Conservation (phyloP, 2,113 vertebrate species). For the Campylomormyrus tamandua region DNA sequence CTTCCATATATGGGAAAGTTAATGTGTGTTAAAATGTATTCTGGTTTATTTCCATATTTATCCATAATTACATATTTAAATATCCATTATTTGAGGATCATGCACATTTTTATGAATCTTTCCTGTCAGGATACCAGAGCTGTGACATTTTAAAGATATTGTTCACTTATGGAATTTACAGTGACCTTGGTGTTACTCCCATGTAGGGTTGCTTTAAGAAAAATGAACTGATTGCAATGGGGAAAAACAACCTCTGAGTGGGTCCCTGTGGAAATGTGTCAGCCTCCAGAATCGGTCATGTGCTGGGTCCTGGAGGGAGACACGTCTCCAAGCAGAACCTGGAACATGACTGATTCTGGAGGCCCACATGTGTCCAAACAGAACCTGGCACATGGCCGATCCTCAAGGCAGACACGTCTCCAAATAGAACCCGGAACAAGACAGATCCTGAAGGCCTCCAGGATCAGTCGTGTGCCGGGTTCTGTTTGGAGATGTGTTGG, state of each 20-base stretch:
- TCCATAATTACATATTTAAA: not conserved
- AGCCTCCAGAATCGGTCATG: not conserved
- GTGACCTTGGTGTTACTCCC: not conserved
- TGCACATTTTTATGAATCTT: not conserved
- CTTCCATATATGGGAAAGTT: not conserved
- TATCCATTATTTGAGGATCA: not conserved
- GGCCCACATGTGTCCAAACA: no score
- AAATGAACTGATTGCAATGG: not conserved
- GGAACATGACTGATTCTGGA: no score
- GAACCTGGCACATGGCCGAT: no score
- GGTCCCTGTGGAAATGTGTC: not conserved
- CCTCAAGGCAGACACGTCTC: not conserved
- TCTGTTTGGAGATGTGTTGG: not conserved
- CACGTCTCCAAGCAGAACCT: no score
- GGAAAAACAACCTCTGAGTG: not conserved
- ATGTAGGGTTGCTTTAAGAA: not conserved
- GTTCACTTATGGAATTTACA: not conserved
- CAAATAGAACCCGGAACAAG: no score
- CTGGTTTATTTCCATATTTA: not conserved
- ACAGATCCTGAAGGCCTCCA: not conserved
- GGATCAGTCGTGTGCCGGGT: not conserved
- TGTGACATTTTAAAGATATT: not conserved
- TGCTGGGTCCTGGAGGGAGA: not conserved
- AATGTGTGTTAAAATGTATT: not conserved
- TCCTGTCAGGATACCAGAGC: not conserved